These are phyloP conservation scores for Mormyrops boulengeri DNA, from an alignment of 2,797 vertebrate species.

Conservation along the genomic window DNA sequence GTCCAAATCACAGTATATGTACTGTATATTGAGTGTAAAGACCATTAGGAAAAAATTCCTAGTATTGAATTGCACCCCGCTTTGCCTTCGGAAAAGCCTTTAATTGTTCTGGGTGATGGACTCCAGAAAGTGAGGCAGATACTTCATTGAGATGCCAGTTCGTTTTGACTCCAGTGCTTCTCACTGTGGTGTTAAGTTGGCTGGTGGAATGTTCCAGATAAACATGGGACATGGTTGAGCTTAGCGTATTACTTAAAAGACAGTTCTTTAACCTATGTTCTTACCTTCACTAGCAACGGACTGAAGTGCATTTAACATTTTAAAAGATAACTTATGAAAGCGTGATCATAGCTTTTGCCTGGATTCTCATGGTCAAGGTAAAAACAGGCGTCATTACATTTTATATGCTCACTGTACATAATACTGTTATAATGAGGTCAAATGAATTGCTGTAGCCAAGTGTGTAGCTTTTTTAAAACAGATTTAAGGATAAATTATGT, in stretches of 20 bases:
- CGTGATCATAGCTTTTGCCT: neutral
- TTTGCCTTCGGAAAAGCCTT: neutral
- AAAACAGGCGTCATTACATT: neutral
- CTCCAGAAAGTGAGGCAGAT: neutral
- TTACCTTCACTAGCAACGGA: neutral
- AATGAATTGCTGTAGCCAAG: neutral
- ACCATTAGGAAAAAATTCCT: neutral
- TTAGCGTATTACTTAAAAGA: neutral
- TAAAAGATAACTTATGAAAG: neutral
- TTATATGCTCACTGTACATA: neutral
- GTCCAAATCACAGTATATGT: neutral
- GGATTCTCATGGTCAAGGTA: neutral
- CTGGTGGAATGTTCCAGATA: neutral
- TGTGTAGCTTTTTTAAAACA: neutral
- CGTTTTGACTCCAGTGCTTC: neutral
- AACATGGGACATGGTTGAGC: neutral
- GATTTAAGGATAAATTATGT: neutral
- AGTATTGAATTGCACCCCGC: neutral
- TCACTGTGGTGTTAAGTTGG: neutral
- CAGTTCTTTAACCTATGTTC: neutral
- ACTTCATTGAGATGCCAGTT: neutral
- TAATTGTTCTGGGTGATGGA: neutral
- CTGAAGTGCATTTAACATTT: neutral
- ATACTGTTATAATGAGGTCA: neutral
- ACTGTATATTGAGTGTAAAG: neutral